Percentiles rank a stretch among this genome's conserved stretches.
These are phyloP conservation scores for Calliopsis andreniformis DNA, from an alignment of 1,140 invertebrate genomes.

Conservation along the genomic window DNA sequence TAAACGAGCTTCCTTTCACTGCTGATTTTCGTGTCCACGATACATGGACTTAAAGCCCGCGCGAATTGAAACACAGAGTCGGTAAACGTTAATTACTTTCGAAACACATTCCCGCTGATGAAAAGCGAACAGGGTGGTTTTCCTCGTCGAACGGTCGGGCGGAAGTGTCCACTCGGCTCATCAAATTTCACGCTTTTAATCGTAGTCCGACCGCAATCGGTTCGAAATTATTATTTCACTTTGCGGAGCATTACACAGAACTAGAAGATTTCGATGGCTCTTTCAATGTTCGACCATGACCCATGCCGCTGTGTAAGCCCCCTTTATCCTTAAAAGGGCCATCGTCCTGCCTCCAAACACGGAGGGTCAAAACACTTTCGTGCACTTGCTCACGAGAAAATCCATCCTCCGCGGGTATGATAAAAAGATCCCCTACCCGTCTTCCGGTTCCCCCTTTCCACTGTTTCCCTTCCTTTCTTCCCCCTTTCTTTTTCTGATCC, in stretches of 20 bases:
- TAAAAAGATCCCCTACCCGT: constrained; percentile 53
- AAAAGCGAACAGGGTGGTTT: neutral
- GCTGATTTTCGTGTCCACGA: too few relatives aligned
- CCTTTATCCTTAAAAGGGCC: constrained; percentile 28
- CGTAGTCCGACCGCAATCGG: too few relatives aligned
- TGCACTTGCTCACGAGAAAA: constrained; percentile 28
- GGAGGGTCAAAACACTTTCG: constrained; percentile 29
- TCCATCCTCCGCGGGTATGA: constrained; percentile 52
- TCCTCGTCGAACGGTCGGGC: neutral
- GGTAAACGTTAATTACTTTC: constrained; percentile 13
- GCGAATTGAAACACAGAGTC: constrained; percentile 6
- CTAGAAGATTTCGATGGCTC: neutral
- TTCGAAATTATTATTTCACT: too few relatives aligned
- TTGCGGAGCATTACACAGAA: neutral
- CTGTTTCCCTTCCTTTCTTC: neutral
- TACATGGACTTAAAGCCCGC: too few relatives aligned
- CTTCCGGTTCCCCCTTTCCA: neutral
- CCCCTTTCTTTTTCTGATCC: constrained; percentile 15
- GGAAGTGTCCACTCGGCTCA: too few relatives aligned
- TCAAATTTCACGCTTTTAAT: too few relatives aligned
- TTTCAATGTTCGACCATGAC: neutral
- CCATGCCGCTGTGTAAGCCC: neutral
- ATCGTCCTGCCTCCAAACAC: constrained; percentile 17
- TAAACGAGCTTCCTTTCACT: neutral
- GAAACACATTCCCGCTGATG: neutral